Evolutionary conservation across 1,140 invertebrate genomes (phyloP).

Genomic region (Platyscapa corneri): DNA sequence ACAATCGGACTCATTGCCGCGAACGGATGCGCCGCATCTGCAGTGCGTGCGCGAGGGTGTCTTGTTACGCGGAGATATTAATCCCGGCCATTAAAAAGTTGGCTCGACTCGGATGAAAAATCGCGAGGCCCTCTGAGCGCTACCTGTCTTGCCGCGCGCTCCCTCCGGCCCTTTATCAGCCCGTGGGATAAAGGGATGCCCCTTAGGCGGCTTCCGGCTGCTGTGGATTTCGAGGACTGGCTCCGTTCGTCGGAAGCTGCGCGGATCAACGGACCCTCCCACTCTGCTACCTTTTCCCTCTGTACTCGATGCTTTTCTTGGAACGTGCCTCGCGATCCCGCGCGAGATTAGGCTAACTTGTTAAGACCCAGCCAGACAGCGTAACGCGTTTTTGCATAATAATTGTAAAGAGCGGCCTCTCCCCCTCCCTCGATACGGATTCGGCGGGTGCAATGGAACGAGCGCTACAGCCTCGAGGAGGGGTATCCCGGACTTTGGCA

Average conservation of each 20-base stretch:
- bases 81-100: conserved; percentile 74
- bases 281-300: background rate
- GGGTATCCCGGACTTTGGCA: no score
- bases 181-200: background rate
- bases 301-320: background rate
- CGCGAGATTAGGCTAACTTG: background rate
- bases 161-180: background rate
- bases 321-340: background rate
- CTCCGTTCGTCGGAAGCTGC: background rate
- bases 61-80: conserved; percentile 74
- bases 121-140: conserved; percentile 53
- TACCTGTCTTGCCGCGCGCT: conserved; percentile 64
- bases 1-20: conserved; percentile 54
- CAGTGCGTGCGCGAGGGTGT: conserved; percentile 63
- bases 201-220: background rate
- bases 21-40: conserved; percentile 9
- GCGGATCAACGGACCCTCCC: no score
- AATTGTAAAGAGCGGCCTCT: background rate
- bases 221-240: background rate
- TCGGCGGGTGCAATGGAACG: no score
- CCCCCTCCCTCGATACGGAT: background rate
- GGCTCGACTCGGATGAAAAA: conserved; percentile 58
- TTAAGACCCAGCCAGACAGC: background rate
- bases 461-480: no score
- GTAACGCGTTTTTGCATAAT: background rate